Evolutionary conservation across 2,888 invertebrate species (phyloP).

Genomic region (Phengaris arion): DNA sequence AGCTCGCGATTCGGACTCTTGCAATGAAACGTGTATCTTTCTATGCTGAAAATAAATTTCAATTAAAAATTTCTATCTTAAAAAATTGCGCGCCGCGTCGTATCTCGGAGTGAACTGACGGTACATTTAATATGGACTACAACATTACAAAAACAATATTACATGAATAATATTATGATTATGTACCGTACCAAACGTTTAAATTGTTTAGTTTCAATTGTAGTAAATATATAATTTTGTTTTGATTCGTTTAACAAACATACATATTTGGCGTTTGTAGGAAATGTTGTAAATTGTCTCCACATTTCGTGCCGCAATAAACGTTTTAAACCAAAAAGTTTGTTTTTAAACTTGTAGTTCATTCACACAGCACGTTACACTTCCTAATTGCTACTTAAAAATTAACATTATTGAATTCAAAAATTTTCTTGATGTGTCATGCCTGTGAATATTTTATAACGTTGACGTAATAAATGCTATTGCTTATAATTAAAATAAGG

Average conservation of each 20-base stretch:
- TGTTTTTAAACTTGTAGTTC: not conserved
- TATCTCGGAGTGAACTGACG: too few relatives aligned
- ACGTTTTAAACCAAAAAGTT: not conserved
- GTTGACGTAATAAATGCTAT: not conserved
- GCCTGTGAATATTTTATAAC: not conserved
- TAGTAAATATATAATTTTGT: not conserved
- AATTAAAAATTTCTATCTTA: too few relatives aligned
- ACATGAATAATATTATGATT: too few relatives aligned
- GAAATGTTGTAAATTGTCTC: not conserved
- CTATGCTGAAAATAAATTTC: too few relatives aligned
- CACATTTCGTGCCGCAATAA: conserved; percentile 21
- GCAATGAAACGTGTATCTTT: too few relatives aligned
- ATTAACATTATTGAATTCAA: not conserved
- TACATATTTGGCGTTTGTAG: not conserved
- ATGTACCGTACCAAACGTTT: too few relatives aligned
- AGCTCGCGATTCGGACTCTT: too few relatives aligned
- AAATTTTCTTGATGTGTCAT: not conserved
- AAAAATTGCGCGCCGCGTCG: too few relatives aligned
- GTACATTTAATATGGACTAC: too few relatives aligned
- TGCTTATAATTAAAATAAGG: not conserved
- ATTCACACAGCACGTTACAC: not conserved
- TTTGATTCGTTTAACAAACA: not conserved
- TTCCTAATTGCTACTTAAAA: not conserved
- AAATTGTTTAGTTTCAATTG: too few relatives aligned
- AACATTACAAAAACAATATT: too few relatives aligned